Percentiles rank a stretch among this genome's conserved stretches.
These are phyloP conservation scores for Parazoanthus swiftii DNA, from an alignment of 92 coral and sea anemone species.

Conservation along the genomic window DNA sequence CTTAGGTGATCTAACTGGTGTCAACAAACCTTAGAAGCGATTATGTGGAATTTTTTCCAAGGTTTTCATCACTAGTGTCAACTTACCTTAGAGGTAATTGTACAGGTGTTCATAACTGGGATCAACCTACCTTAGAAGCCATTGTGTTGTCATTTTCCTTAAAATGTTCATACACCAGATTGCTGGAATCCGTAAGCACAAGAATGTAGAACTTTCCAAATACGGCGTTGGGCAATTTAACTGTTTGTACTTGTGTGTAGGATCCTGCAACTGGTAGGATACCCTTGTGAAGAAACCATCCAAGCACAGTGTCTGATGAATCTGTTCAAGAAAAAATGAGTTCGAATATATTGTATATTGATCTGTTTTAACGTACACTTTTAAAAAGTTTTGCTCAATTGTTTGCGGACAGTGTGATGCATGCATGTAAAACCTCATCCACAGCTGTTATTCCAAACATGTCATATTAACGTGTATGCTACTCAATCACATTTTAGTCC, in stretches of 20 bases:
- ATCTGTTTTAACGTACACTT: too few species aligned
- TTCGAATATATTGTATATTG: background rate
- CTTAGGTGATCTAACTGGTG: too few species aligned
- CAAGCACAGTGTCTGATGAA: constrained; percentile 26
- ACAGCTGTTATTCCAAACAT: too few species aligned
- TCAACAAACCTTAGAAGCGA: constrained; percentile 21
- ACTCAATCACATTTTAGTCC: too few species aligned
- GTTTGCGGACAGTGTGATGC: too few species aligned
- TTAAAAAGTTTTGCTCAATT: too few species aligned
- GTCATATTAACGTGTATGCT: too few species aligned
- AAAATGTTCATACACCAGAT: constrained; percentile 66
- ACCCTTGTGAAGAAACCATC: background rate
- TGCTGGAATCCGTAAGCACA: constrained; percentile 63
- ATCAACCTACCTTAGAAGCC: constrained; percentile 48
- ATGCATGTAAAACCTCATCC: too few species aligned
- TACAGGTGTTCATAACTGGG: constrained; percentile 56
- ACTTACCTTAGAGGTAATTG: constrained; percentile 41
- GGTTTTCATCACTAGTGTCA: background rate
- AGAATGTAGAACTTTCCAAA: constrained; percentile 69
- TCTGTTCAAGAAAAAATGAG: background rate
- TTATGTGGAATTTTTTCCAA: background rate
- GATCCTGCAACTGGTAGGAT: constrained; percentile 23
- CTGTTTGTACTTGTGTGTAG: constrained; percentile 10
- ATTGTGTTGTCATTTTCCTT: constrained; percentile 62
- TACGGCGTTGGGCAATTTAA: constrained; percentile 59